Conservation (phyloP, 2,888 invertebrate species). For the Mythimna vitellina region DNA sequence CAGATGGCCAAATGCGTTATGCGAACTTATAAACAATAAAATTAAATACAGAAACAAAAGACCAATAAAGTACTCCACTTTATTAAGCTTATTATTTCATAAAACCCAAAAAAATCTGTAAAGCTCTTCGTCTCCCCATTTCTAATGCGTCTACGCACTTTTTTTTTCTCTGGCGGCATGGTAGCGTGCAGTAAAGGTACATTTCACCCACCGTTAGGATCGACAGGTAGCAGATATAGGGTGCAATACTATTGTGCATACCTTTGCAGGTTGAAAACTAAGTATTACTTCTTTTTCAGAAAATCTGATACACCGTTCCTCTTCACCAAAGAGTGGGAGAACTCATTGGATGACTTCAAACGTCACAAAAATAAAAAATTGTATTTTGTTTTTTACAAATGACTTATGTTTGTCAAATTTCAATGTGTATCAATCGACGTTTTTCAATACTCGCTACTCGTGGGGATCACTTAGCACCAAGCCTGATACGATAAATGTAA, state of each 20-base stretch:
- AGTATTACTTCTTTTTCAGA: background rate
- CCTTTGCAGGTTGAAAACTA: conserved; percentile 40
- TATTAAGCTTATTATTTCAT: conserved; percentile 11
- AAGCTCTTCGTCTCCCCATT: background rate
- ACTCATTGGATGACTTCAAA: no score
- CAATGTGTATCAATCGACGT: no score
- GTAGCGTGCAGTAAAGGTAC: background rate
- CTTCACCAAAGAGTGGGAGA: no score
- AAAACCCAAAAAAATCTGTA: background rate
- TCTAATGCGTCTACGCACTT: conserved; percentile 1
- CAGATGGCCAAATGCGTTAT: no score
- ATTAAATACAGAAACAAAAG: background rate
- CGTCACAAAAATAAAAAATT: no score
- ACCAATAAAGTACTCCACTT: background rate
- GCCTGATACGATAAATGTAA: no score
- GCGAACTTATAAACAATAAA: conserved; percentile 3
- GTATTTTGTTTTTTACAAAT: no score
- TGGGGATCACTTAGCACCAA: no score
- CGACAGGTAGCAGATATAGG: conserved; percentile 44
- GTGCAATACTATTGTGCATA: conserved; percentile 40
- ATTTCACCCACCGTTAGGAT: conserved; percentile 24
- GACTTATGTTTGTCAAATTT: no score
- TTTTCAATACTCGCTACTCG: no score
- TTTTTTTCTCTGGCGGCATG: conserved; percentile 31
- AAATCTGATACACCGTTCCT: no score